Percentiles rank a stretch among this genome's conserved stretches.
phyloP scores from a whole-genome alignment of 64 coral and sea anemone species.

The Anthopleura sola region DNA sequence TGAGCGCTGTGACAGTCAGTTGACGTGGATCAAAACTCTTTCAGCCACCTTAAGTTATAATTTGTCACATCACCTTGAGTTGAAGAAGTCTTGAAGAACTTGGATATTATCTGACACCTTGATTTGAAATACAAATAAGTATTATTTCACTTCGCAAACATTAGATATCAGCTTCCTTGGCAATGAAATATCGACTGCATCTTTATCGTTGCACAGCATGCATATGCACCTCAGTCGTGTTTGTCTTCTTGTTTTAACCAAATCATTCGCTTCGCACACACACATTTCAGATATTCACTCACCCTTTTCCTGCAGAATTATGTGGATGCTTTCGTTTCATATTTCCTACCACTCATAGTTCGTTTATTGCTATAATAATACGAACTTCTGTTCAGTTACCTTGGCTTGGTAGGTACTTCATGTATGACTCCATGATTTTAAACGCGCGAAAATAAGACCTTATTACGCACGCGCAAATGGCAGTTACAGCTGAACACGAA shows the following conservation, averaged over 20 bases:
- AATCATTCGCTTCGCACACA: not conserved
- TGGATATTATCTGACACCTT: slow-evolving; percentile 49
- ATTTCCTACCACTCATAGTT: slow-evolving; percentile 3
- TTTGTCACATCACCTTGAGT: slow-evolving; percentile 23
- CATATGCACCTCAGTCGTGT: not conserved
- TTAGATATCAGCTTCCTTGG: too few species aligned
- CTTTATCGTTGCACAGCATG: too few species aligned
- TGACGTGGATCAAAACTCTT: too few species aligned
- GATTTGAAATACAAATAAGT: not conserved
- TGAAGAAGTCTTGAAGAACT: slow-evolving; percentile 46
- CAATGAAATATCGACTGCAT: too few species aligned
- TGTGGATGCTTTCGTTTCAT: slow-evolving; percentile 16
- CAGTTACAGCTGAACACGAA: slow-evolving; percentile 11
- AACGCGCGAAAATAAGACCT: slow-evolving; percentile 15
- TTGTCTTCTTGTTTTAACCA: not conserved
- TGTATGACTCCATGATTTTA: too few species aligned
- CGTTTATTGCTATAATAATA: not conserved
- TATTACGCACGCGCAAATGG: not conserved
- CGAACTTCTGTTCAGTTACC: not conserved
- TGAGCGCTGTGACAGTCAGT: too few species aligned
- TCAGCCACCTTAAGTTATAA: too few species aligned
- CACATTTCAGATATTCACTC: not conserved
- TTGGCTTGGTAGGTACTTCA: not conserved
- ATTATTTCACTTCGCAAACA: not conserved
- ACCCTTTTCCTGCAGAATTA: slow-evolving; percentile 3